A percentile compares a stretch with the other conserved stretches of the same genome.
Evolutionary conservation across 2,888 invertebrate genomes (phyloP).

Genomic region (Nysson spinosus): DNA sequence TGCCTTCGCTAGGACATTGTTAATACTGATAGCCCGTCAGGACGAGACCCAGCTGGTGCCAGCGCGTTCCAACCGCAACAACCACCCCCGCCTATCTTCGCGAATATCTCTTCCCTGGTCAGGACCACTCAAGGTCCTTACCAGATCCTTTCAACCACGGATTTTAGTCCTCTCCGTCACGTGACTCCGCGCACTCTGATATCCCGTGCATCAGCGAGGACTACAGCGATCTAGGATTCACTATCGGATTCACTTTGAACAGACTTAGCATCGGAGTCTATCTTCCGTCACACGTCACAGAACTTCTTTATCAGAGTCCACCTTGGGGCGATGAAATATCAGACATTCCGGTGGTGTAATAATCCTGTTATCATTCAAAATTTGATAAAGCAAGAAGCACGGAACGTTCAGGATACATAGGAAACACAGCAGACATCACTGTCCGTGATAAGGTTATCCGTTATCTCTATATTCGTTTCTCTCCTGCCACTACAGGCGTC

Average conservation of each 20-base stretch:
- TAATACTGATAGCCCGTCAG: constrained; percentile 48
- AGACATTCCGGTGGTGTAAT: too few relatives aligned
- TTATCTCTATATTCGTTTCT: too few relatives aligned
- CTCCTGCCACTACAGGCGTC: too few relatives aligned
- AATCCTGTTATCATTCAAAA: too few relatives aligned
- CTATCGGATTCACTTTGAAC: constrained; percentile 56
- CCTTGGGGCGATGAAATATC: too few relatives aligned
- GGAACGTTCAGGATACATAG: too few relatives aligned
- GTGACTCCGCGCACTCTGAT: constrained; percentile 50
- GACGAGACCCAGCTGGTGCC: constrained; percentile 49
- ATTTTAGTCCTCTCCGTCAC: constrained; percentile 45
- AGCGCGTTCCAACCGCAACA: constrained; percentile 49
- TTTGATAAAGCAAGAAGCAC: too few relatives aligned
- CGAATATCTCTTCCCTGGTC: constrained; percentile 30
- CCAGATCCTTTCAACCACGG: too few relatives aligned
- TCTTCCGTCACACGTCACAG: background rate
- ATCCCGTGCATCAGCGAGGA: constrained; percentile 39
- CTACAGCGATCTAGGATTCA: constrained; percentile 45
- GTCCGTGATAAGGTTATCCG: too few relatives aligned
- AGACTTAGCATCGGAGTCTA: constrained; percentile 14
- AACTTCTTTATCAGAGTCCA: too few relatives aligned
- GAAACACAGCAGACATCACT: too few relatives aligned
- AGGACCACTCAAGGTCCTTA: constrained; percentile 29
- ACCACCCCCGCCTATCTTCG: constrained; percentile 59
- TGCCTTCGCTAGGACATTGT: constrained; percentile 75